Evolutionary conservation across 2,888 invertebrate genomes (phyloP).

Genomic region (Dioctria rufipes): DNA sequence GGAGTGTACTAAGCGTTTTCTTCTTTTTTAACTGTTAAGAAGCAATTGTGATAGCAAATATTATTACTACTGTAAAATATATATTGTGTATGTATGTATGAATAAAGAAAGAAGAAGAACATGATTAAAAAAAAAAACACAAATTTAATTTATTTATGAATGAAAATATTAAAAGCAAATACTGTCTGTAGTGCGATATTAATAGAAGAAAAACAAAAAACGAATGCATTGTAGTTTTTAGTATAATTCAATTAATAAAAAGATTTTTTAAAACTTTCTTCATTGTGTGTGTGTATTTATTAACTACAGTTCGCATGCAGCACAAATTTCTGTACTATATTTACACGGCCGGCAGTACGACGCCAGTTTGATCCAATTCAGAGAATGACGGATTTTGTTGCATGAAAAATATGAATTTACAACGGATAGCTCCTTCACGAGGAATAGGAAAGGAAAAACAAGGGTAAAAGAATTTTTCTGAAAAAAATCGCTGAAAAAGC

Average conservation of each 20-base stretch:
- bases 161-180: constrained; percentile 45
- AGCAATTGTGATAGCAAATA: constrained; percentile 54
- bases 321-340: no score
- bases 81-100: constrained; percentile 41
- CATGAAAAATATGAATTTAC: no score
- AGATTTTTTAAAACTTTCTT: constrained; percentile 48
- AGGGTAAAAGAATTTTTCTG: no score
- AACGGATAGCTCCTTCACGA: no score
- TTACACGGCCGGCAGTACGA: no score
- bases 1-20: background rate
- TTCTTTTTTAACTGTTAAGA: constrained; percentile 50
- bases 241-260: constrained; percentile 43
- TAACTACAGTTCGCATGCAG: no score
- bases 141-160: constrained; percentile 50
- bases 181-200: constrained; percentile 47
- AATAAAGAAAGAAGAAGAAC: constrained; percentile 31
- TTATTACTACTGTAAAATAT: constrained; percentile 42
- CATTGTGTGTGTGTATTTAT: background rate
- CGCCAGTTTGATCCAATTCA: no score
- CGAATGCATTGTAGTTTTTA: constrained; percentile 50
- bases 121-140: constrained; percentile 30
- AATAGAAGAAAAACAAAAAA: constrained; percentile 37
- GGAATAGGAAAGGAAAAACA: no score
- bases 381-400: no score
- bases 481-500: no score